Base-by-base conservation (phyloP, 1,140 invertebrate genomes). In the Propsilocerus akamusi region DNA sequence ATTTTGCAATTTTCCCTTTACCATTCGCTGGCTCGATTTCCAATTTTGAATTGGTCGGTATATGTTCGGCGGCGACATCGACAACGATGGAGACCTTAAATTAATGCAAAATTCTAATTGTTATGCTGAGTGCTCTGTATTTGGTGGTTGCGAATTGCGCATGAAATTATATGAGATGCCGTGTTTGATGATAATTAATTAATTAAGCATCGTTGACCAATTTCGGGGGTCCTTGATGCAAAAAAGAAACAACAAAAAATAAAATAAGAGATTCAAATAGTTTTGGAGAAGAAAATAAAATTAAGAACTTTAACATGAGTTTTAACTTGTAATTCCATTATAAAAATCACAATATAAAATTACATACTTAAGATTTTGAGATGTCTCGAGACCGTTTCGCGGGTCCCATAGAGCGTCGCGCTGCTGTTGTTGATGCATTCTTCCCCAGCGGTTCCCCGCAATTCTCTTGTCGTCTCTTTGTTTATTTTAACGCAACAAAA, bases 391-490 rank as follows among this genome's bases (percentile, higher is more conserved):
- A n/a, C n/a, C n/a, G n/a, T n/a, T n/a, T 41, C 48, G 50, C 26
- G 49, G 52, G 48, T 47, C 49, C 46, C 51, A 50, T 47, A 51
- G 49, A 53, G 55, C 51, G 53, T 55, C 54, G 54, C 51, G 53
- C 52, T 51, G 49, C 53, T 46, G 23, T 34, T 49, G 53, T 47
- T 26, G 34, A 49, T 49, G 48, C 34, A 26, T 34, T 37, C 32
- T 54, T 54, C 54, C 54, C 59, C 53, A 56, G 54, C 54, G 49
- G 53, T 53, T 54, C 51, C 53, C 57, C 10, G 28, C 28, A 30
- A n/a, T 30, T 30, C 28, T 30, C 28, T 30, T 30, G 28, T 11
- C 28, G 10, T 30, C n/a, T 30, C 14, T 41, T 41, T 41, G 5
- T n/a, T 41, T 41, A 20, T 20, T 41, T 20, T 17, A 41, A 14